A percentile compares a stretch with the other conserved stretches of the same genome.
Conservation (phyloP, 1,140 invertebrate genomes). For the Tenebrio molitor region DNA sequence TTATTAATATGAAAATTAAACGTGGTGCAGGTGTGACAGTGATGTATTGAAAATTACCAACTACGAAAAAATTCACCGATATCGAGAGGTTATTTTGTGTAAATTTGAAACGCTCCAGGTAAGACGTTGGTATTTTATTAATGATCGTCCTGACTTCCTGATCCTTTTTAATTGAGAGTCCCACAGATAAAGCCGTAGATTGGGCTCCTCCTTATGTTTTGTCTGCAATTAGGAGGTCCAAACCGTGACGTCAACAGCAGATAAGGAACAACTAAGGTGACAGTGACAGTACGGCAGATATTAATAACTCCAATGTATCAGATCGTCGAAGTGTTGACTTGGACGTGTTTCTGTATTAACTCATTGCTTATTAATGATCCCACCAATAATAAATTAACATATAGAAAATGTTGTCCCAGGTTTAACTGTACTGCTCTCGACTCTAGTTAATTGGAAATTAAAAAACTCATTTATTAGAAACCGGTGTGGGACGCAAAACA, state of each 20-base stretch:
- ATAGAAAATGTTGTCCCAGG: constrained; percentile 45
- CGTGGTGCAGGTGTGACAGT: constrained; percentile 40
- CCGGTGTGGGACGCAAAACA: too few species aligned
- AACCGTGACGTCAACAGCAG: constrained; percentile 18
- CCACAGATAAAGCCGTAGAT: constrained; percentile 27
- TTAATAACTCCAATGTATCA: constrained; percentile 46
- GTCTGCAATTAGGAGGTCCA: constrained; percentile 40
- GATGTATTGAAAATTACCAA: constrained; percentile 40
- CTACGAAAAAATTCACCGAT: constrained; percentile 32
- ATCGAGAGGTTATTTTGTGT: background rate
- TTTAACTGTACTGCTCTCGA: background rate
- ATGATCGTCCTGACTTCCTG: constrained; percentile 22
- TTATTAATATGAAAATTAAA: constrained; percentile 47
- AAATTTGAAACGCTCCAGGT: background rate
- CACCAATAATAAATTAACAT: constrained; percentile 53
- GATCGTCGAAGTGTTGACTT: constrained; percentile 54
- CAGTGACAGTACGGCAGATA: constrained; percentile 37
- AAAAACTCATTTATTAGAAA: too few species aligned
- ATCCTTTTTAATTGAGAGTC: constrained; percentile 25
- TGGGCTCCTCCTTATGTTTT: constrained; percentile 23
- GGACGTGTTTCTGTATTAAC: constrained; percentile 42
- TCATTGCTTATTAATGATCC: constrained; percentile 57
- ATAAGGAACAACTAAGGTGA: constrained; percentile 34
- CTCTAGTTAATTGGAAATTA: background rate
- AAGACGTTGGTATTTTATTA: constrained; percentile 22